Base-by-base conservation (phyloP, 1,140 invertebrate species). In the Hypsibius dujardini region DNA sequence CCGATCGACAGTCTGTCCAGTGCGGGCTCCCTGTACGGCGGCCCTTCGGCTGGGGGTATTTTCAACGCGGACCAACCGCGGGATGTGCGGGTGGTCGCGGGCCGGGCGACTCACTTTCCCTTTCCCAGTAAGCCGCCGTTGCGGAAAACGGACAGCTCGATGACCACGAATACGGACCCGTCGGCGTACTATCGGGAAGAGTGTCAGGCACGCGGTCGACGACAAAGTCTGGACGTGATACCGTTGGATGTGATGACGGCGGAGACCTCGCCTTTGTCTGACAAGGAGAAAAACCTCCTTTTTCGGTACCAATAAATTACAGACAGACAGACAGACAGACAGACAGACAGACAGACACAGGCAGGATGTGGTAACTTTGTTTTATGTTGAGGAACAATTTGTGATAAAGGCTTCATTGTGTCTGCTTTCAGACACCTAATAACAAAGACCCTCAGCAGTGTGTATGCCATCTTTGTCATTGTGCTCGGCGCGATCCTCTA, bases 391-490 rank as follows among this genome's bases (percentile, higher is more conserved):
- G n/a, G n/a, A 67, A 14, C 42, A 67, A 67, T 7, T 67, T 67
- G 7, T 67, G n/a, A n/a, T n/a, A n/a, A n/a, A n/a, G n/a, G n/a
- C n/a, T n/a, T n/a, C n/a, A n/a, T n/a, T n/a, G n/a, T 67, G 3
- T 67, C 45, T 67, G 62, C 3, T 67, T 67, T 3, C 42, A 67
- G 62, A 42, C 62, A 42, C 42, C 3, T 67, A 42, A 67, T 67
- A 3, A 67, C 62, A 7, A 67, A 67, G 62, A 67, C 62, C 12
- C 62, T 67, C 3, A 67, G 62, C 42, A 67, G 62, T 67, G 62
- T 86, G 70, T 87, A 87, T 75, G 85, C 85, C 69, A 80, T 86
- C 59, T 82, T 87, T 73, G 77, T 87, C 70, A 80, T 87, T 2
- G 86, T 85, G 47, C 75, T 86, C 12, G 86, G 86, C 59, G 73